A percentile compares a stretch with the other conserved stretches of the same genome.
These are phyloP conservation scores for Pharmacophagus antenor DNA, from an alignment of 2,888 invertebrate genomes.

Conservation along the genomic window DNA sequence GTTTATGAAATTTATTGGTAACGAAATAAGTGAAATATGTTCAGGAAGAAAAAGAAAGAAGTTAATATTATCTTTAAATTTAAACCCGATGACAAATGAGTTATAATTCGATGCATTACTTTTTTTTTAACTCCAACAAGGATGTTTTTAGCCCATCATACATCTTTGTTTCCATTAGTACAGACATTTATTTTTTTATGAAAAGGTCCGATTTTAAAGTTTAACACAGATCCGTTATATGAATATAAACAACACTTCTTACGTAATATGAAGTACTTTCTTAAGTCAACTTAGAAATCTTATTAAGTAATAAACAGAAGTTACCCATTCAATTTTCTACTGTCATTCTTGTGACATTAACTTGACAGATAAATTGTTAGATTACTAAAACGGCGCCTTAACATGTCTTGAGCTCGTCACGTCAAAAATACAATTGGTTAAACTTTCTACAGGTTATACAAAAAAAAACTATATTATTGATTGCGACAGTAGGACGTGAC, in stretches of 20 bases:
- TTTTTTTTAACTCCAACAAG: too few relatives aligned
- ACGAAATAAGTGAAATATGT: background rate
- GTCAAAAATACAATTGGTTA: conserved; percentile 55
- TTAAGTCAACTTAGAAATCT: background rate
- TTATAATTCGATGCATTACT: too few relatives aligned
- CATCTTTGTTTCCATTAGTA: too few relatives aligned
- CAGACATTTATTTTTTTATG: too few relatives aligned
- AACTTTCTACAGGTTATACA: conserved; percentile 48
- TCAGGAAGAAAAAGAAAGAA: too few relatives aligned
- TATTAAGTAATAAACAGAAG: background rate
- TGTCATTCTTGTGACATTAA: conserved; percentile 51
- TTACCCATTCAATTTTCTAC: conserved; percentile 35
- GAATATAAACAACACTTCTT: too few relatives aligned
- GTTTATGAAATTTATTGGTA: background rate
- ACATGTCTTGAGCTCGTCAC: conserved; percentile 50
- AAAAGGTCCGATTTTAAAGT: too few relatives aligned
- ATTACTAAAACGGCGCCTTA: conserved; percentile 48
- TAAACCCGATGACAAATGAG: too few relatives aligned
- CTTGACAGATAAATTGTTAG: conserved; percentile 55
- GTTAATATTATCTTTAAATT: too few relatives aligned
- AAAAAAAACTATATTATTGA: background rate
- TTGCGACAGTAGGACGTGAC: background rate
- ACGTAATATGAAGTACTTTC: background rate
- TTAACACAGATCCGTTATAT: too few relatives aligned
- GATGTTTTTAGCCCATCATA: too few relatives aligned